Conservation (phyloP, 92 coral and sea anemone species). For the Actinostola sp. region DNA sequence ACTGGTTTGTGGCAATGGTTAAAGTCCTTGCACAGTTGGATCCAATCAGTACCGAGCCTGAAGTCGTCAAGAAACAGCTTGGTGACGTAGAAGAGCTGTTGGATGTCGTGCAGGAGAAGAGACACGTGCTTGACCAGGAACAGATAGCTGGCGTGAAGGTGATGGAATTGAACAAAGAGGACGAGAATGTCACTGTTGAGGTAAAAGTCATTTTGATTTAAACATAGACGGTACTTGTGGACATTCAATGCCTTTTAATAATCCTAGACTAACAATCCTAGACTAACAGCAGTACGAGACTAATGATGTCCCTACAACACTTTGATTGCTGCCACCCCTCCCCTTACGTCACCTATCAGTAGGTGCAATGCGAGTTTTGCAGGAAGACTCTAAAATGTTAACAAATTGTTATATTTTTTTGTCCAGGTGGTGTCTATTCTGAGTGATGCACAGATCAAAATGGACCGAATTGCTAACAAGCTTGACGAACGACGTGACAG, state of each 20-base stretch:
- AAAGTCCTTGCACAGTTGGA: slow-evolving; percentile 66
- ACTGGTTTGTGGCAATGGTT: slow-evolving; percentile 77
- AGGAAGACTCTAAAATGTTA: background rate
- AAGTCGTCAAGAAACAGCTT: slow-evolving; percentile 81
- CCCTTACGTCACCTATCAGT: too few species aligned
- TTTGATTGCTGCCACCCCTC: too few species aligned
- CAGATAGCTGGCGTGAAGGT: slow-evolving; percentile 93
- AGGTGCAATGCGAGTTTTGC: too few species aligned
- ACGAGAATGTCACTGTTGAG: slow-evolving; percentile 75
- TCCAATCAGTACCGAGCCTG: slow-evolving; percentile 94
- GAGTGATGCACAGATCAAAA: slow-evolving; percentile 86
- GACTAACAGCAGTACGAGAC: too few species aligned
- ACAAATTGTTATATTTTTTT: background rate
- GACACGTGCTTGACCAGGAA: slow-evolving; percentile 73
- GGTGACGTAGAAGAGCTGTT: slow-evolving; percentile 75
- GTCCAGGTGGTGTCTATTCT: slow-evolving; percentile 64
- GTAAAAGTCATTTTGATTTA: slow-evolving; percentile 24
- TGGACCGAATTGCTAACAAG: slow-evolving; percentile 78
- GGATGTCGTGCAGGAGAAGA: slow-evolving; percentile 77
- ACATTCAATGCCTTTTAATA: too few species aligned
- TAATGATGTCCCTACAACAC: too few species aligned
- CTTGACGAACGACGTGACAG: slow-evolving; percentile 88
- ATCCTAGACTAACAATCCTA: too few species aligned
- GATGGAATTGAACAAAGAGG: slow-evolving; percentile 81
- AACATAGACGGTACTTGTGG: too few species aligned